A percentile compares a stretch with the other conserved stretches of the same genome.
Evolutionary conservation across 2,113 vertebrate genomes (phyloP).

Genomic region (Macaca fascicularis): DNA sequence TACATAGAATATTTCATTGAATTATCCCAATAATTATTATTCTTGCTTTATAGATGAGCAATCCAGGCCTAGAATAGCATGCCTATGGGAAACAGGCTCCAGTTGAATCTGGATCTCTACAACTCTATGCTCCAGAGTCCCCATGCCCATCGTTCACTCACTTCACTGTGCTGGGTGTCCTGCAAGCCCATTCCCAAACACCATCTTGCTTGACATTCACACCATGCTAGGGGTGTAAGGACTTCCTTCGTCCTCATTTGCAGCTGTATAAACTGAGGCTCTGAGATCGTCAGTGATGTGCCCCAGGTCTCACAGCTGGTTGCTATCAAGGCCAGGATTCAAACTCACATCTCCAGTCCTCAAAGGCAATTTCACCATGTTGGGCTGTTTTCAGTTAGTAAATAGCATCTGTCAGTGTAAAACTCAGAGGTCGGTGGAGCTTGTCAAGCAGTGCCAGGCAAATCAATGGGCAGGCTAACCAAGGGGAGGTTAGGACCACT

Average conservation of each 20-base stretch:
- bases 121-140: not conserved
- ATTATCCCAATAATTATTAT: not conserved
- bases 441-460: not conserved
- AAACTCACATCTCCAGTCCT: not conserved
- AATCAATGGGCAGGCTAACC: not conserved
- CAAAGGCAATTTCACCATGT: not conserved
- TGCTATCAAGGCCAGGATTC: not conserved
- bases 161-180: not conserved
- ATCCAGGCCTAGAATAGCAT: too few relatives aligned
- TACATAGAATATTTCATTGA: not conserved
- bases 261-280: not conserved
- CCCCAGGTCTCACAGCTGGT: not conserved
- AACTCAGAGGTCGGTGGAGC: not conserved
- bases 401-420: not conserved
- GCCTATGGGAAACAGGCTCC: accelerated
- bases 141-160: accelerated
- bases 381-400: not conserved
- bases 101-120: not conserved
- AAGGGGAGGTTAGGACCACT: not conserved
- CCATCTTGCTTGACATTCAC: not conserved
- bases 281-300: not conserved
- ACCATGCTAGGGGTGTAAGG: too few relatives aligned
- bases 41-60: not conserved
- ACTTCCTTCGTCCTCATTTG: not conserved
- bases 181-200: too few relatives aligned